Percentiles rank a stretch among this genome's conserved stretches.
Evolutionary conservation across 2,113 vertebrate genomes (phyloP).

Genomic region (Pandion haliaetus): DNA sequence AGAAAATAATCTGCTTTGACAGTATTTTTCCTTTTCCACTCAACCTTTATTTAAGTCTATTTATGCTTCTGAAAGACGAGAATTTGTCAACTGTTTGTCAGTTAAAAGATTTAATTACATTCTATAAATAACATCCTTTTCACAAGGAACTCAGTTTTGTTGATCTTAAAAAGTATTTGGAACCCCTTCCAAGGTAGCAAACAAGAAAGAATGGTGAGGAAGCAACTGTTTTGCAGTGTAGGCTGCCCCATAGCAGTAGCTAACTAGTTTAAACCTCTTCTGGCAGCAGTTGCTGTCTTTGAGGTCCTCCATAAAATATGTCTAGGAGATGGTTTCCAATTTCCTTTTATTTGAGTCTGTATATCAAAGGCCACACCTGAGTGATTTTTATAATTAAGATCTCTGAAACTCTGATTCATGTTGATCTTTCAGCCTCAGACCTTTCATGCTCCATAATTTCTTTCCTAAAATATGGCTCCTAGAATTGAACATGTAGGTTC

Average conservation of each 20-base stretch:
- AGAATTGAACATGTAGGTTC: constrained; percentile 21
- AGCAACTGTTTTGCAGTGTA: neutral
- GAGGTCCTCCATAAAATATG: constrained; percentile 15
- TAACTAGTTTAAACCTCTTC: neutral
- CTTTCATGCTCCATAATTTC: constrained; percentile 43
- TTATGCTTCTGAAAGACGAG: neutral
- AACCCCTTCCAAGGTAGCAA: neutral
- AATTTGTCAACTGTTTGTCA: neutral
- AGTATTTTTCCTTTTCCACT: neutral
- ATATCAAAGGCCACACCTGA: constrained; percentile 48
- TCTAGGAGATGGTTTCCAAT: constrained; percentile 42
- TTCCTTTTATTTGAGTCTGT: constrained; percentile 50
- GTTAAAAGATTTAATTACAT: neutral
- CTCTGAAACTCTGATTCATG: constrained; percentile 47
- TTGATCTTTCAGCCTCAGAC: constrained; percentile 42
- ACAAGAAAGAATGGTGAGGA: neutral
- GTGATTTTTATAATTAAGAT: constrained; percentile 60
- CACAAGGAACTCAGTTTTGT: neutral
- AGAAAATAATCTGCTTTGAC: neutral
- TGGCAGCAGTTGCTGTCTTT: neutral
- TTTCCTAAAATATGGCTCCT: constrained; percentile 18
- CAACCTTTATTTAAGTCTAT: neutral
- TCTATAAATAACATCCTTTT: neutral
- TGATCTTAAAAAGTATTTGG: neutral
- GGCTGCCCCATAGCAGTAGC: neutral